Conservation (phyloP, 2,888 invertebrate genomes). For the Netelia fuscicornis region DNA sequence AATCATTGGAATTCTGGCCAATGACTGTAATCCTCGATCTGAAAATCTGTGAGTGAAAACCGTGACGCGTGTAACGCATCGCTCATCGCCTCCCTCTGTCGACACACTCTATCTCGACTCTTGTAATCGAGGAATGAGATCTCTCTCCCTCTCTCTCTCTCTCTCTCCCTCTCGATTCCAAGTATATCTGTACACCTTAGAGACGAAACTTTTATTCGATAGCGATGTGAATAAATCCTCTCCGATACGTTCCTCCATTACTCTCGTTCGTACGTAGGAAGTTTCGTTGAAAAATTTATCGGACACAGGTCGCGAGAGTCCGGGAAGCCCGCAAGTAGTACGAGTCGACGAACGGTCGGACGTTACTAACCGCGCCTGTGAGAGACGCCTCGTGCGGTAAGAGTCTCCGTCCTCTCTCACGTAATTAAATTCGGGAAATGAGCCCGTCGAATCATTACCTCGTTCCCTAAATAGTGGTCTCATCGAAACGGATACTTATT, state of each 20-base stretch:
- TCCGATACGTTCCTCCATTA: background rate
- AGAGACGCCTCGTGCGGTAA: background rate
- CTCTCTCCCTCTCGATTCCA: background rate
- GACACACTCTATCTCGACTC: constrained; percentile 16
- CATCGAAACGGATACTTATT: constrained; percentile 22
- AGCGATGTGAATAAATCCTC: constrained; percentile 5
- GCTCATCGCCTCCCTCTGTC: constrained; percentile 1
- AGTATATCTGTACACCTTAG: constrained; percentile 13
- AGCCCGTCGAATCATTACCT: constrained; percentile 1
- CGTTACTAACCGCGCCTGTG: constrained; percentile 4
- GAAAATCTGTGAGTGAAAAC: constrained; percentile 12
- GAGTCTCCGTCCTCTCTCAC: background rate
- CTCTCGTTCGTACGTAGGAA: background rate
- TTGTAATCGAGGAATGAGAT: constrained; percentile 25
- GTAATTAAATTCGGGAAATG: background rate
- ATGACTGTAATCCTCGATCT: background rate
- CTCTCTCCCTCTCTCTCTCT: too few relatives aligned
- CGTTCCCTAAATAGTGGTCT: constrained; percentile 9
- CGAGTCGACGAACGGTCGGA: constrained; percentile 53
- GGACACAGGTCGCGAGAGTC: background rate
- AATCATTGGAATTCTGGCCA: background rate
- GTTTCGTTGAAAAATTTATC: constrained; percentile 5
- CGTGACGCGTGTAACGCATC: constrained; percentile 24
- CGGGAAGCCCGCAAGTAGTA: constrained; percentile 38
- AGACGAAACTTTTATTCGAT: constrained; percentile 8